Evolutionary conservation across 2,113 vertebrate species (phyloP), one percentile per base, ranked within the genome.

Genomic region (Bagarius yarrelli): DNA sequence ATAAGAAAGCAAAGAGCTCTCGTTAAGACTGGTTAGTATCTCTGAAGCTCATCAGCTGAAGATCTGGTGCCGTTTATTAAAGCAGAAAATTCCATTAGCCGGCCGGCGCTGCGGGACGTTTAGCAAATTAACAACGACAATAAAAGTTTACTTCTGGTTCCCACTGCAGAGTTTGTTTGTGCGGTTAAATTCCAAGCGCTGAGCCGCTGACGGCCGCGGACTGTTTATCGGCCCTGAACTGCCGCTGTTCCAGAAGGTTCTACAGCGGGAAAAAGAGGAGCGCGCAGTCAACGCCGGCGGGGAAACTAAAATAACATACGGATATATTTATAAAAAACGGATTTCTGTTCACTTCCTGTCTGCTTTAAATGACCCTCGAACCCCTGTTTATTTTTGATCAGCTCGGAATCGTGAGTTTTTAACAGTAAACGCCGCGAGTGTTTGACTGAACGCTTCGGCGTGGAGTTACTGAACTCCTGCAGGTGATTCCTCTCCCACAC

Each of bases 401-500:
- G 44, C n/a, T 25, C 25, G 44, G 30, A 19, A 52, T 30, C 8
- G 25, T 11, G 44, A 71, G 8, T n/a, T 27, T 71, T 71, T 71
- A 47, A 44, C 69, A 52, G 52, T 52, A 16, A 50, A 70, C 47
- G 44, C 44, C n/a, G 66, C 40, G 47, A 47, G 47, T 25, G 8
- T 70, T 27, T 47, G 36, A 23, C n/a, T 3, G 8, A 44, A 27
- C 21, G 9, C 23, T 52, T 52, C n/a, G 1, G 44, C 69, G 18
- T 71, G 50, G 69, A 71, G 69, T 71, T 27, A 53, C 50, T 13
- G 56, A 44, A 8, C 76, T 78, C 76, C 44, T 60, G 57, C 75
- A 77, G 59, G 75, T 64, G 75, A 47, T 77, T 77, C 34, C 57
- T 8, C 18, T 4, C 23, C 30, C 34, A 23, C 44, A 34, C 44